These are phyloP conservation scores for Panthera tigris DNA, from an alignment of 2,113 vertebrate species.

Conservation along the genomic window DNA sequence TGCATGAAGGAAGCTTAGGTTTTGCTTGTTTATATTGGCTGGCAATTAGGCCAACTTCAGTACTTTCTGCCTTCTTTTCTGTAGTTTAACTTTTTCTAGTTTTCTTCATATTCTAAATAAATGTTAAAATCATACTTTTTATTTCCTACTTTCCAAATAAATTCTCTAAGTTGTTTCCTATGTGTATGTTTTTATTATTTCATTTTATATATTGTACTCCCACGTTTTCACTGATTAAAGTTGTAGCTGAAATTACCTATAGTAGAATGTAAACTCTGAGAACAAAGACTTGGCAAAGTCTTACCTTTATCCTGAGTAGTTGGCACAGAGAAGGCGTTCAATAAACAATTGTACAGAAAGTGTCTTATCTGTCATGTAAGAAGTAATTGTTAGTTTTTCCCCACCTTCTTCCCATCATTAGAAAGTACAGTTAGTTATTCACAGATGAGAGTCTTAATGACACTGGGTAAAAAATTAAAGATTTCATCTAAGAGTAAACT, in stretches of 20 bases:
- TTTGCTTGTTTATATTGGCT: slow-evolving; percentile 69
- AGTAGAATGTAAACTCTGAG: not conserved
- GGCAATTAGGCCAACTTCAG: slow-evolving; percentile 61
- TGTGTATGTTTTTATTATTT: slow-evolving; percentile 6
- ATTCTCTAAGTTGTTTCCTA: slow-evolving; percentile 70
- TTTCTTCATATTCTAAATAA: slow-evolving; percentile 81
- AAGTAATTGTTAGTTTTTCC: not conserved
- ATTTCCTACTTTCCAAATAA: slow-evolving; percentile 73
- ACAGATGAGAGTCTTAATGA: not conserved
- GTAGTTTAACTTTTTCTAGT: slow-evolving; percentile 79
- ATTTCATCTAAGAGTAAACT: not conserved
- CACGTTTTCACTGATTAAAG: not conserved
- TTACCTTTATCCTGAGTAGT: not conserved
- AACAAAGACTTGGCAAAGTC: not conserved
- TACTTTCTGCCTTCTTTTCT: slow-evolving; percentile 76
- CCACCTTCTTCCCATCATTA: not conserved
- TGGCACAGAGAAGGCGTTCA: not conserved
- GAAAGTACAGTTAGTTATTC: not conserved
- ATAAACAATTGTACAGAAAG: not conserved
- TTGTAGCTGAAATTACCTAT: not conserved
- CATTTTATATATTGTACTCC: not conserved
- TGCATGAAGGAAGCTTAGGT: slow-evolving; percentile 81
- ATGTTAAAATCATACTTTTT: slow-evolving; percentile 72
- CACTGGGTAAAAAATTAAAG: not conserved
- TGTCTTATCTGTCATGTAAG: not conserved